Conservation (phyloP, 1,140 invertebrate genomes). For the Druon quercuslanigerum region DNA sequence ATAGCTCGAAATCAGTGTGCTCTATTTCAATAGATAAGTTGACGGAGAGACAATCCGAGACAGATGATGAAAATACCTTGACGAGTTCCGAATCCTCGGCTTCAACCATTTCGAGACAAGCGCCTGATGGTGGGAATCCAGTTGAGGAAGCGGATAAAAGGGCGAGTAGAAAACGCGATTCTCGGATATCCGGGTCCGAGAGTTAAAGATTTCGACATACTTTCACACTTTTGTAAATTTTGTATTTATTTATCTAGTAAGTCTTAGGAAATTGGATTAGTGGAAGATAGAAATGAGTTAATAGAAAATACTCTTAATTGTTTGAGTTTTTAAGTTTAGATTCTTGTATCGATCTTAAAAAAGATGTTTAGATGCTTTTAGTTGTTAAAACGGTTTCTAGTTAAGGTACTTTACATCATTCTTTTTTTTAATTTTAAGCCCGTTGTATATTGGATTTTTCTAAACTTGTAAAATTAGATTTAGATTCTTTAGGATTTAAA, state of each 20-base stretch:
- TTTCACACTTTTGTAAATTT: slow-evolving; percentile 9
- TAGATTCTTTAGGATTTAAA: no score
- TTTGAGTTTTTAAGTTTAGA: no score
- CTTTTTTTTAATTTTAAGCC: no score
- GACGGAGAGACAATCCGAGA: slow-evolving; percentile 44
- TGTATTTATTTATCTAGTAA: slow-evolving; percentile 11
- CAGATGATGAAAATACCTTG: slow-evolving; percentile 50
- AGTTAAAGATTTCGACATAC: neutral
- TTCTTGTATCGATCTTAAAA: no score
- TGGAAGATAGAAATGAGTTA: neutral
- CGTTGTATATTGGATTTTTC: no score
- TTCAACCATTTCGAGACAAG: slow-evolving; percentile 66
- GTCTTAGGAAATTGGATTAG: neutral
- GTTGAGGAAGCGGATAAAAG: slow-evolving; percentile 58
- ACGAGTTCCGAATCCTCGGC: slow-evolving; percentile 59
- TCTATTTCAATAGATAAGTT: slow-evolving; percentile 55
- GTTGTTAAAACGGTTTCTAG: no score
- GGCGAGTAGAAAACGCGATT: slow-evolving; percentile 11
- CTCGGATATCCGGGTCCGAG: neutral
- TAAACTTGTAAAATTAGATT: no score
- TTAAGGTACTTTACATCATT: no score
- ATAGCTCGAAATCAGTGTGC: slow-evolving; percentile 55
- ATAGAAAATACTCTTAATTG: no score
- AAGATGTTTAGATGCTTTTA: no score
- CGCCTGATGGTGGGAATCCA: slow-evolving; percentile 71